Evolutionary conservation across 2,888 invertebrate genomes (phyloP), one percentile per base, ranked within the genome.

Genomic region (Drosophila yooni): DNA sequence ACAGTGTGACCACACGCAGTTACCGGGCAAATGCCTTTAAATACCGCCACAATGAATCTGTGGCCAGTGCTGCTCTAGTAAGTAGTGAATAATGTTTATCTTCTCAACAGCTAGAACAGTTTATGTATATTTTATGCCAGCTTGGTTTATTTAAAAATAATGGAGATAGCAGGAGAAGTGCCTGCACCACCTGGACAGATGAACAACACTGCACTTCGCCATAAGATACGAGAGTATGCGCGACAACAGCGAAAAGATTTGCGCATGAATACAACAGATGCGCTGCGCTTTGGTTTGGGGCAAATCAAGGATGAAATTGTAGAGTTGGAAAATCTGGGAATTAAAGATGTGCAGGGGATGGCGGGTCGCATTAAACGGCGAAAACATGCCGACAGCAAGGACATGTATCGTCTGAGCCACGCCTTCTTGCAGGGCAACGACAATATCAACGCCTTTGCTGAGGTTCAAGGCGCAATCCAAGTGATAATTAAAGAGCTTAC

Each of bases 401-500:
- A 93, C 31, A 85, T 93, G 85, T 91, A 91, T 40, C 88, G 92
- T 18, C 65, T 93, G 7, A 89, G 89, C 36, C 88, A 92, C 61
- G 92, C 93, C 0, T 93, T 93, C 46, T 63, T 93, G 15, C 92
- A 92, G 48, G 82, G 76, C 11, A 82, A 83, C 11, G 88, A 89
- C 0, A 93, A 93, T 68, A 93, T 93, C 11, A 77, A 76, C 15
- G 72, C 82, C 1, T 93, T 93, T 70, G 80, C 89, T 0, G 91
- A 82, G 33, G 90, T 88, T 10, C 90, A 90, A 0, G 93, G 93
- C 0, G 93, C 92, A 0, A 74, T 91, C 2, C 92, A 93, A 65
- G 89, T 92, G 0, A 46, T 93, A 3, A 80, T 93, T 0, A 93
- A 93, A 66, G 93, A 93, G 34, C 70, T 93, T 0, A 92, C 92